Conservation (phyloP, 2,888 invertebrate genomes). For the Abrostola triplasia region DNA sequence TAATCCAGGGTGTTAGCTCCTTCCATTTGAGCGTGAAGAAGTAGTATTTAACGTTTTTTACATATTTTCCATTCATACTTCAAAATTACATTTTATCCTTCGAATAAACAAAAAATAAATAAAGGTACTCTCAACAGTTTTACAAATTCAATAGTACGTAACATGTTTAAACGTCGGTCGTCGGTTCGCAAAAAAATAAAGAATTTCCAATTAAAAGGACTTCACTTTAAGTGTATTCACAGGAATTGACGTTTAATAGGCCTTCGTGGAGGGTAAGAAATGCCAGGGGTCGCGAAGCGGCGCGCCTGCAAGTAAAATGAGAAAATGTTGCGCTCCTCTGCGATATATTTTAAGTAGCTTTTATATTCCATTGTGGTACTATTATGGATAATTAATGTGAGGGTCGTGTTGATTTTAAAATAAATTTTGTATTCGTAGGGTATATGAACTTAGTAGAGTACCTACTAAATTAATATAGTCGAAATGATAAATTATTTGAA, state of each 20-base stretch:
- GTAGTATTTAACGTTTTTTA: too few species aligned
- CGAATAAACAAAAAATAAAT: conserved; percentile 4
- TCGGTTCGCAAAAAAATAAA: conserved; percentile 26
- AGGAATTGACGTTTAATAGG: conserved; percentile 47
- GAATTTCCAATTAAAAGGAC: conserved; percentile 50
- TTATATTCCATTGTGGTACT: conserved; percentile 8
- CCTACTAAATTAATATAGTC: too few species aligned
- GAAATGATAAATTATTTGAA: too few species aligned
- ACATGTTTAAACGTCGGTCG: conserved; percentile 9
- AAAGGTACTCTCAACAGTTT: conserved; percentile 9
- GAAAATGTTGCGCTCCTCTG: conserved; percentile 17
- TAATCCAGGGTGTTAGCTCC: too few species aligned
- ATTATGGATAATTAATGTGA: neutral
- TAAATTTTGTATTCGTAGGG: too few species aligned
- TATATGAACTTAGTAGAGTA: too few species aligned
- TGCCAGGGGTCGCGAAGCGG: conserved; percentile 19
- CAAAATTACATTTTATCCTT: too few species aligned
- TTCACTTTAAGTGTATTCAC: conserved; percentile 39
- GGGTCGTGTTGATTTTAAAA: too few species aligned
- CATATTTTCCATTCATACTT: too few species aligned
- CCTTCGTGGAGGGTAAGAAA: conserved; percentile 13
- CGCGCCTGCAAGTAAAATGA: conserved; percentile 2
- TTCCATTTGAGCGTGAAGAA: too few species aligned
- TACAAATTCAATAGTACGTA: conserved; percentile 14
- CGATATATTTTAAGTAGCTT: conserved; percentile 21